Percentiles rank a stretch among this genome's conserved stretches.
These are phyloP conservation scores for Pantelozetes paolii DNA, from an alignment of 2,888 invertebrate species.

Conservation along the genomic window DNA sequence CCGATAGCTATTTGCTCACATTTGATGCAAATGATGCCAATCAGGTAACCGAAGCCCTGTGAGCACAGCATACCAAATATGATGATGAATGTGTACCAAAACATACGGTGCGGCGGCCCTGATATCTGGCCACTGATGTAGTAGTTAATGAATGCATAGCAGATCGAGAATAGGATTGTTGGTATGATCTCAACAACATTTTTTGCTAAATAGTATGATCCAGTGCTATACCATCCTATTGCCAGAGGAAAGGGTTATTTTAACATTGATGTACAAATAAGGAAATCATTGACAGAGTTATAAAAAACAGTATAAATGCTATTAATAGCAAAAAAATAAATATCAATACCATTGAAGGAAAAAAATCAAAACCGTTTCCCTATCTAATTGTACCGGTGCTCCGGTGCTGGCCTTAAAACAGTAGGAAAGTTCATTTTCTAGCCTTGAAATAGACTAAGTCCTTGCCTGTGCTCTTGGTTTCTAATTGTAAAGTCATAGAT, in stretches of 20 bases:
- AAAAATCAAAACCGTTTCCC: background rate
- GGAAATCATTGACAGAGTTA: background rate
- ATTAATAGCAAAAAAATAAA: background rate
- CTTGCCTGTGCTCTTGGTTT: background rate
- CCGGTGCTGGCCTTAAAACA: background rate
- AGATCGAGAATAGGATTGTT: background rate
- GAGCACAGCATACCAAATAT: slow-evolving; percentile 25
- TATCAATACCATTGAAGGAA: background rate
- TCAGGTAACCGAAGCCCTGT: slow-evolving; percentile 21
- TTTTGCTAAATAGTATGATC: slow-evolving; percentile 24
- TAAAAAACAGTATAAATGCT: too few relatives aligned
- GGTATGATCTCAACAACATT: slow-evolving; percentile 20
- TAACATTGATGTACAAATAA: too few relatives aligned
- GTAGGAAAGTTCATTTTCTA: background rate
- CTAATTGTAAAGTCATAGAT: too few relatives aligned
- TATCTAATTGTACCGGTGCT: background rate
- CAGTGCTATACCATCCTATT: slow-evolving; percentile 30
- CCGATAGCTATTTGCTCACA: slow-evolving; percentile 26
- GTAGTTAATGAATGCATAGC: slow-evolving; percentile 19
- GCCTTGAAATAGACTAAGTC: background rate
- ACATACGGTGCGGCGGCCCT: background rate
- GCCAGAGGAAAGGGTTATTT: background rate
- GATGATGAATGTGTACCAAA: background rate
- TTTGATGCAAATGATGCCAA: slow-evolving; percentile 24
- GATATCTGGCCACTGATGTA: slow-evolving; percentile 13